These are phyloP conservation scores for Megaceryle torquata DNA, from an alignment of 2,113 vertebrate genomes.

Conservation along the genomic window DNA sequence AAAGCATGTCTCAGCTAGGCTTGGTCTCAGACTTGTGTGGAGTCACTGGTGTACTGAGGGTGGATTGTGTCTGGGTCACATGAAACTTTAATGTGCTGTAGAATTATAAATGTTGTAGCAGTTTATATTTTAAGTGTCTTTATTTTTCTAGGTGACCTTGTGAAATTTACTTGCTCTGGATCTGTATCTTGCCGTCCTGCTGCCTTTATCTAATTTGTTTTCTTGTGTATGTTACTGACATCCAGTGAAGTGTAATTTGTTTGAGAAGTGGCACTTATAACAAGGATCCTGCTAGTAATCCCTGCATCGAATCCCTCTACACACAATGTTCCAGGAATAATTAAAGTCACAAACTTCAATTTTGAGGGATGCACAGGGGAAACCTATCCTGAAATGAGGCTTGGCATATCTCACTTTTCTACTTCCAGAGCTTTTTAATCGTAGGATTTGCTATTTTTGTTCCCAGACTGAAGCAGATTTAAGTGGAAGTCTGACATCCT, in stretches of 20 bases:
- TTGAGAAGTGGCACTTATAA: slow-evolving; percentile 49
- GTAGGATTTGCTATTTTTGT: slow-evolving; percentile 1
- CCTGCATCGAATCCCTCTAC: slow-evolving; percentile 25
- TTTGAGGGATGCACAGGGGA: slow-evolving; percentile 19
- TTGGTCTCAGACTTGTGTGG: neutral
- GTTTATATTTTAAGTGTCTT: neutral
- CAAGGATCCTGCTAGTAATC: slow-evolving; percentile 46
- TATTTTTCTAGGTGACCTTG: slow-evolving; percentile 37
- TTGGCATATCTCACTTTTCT: neutral
- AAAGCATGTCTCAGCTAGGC: neutral
- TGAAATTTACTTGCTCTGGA: slow-evolving; percentile 4
- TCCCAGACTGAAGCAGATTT: neutral
- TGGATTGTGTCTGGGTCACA: neutral
- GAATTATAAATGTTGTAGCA: neutral
- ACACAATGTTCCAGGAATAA: slow-evolving; percentile 31
- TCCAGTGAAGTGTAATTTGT: slow-evolving; percentile 39
- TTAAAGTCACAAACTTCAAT: slow-evolving; percentile 48
- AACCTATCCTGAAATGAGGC: slow-evolving; percentile 8
- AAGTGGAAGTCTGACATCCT: slow-evolving; percentile 12
- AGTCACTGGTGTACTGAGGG: neutral
- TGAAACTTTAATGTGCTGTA: neutral
- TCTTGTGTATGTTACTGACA: slow-evolving; percentile 30
- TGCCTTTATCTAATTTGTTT: slow-evolving; percentile 53
- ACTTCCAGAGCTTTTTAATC: slow-evolving; percentile 7
- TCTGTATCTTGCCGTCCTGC: neutral